Percentiles rank a stretch among this genome's conserved stretches.
These are phyloP conservation scores for Sebastiscus albofasciatus DNA, from an alignment of 2,797 vertebrate genomes.

Conservation along the genomic window DNA sequence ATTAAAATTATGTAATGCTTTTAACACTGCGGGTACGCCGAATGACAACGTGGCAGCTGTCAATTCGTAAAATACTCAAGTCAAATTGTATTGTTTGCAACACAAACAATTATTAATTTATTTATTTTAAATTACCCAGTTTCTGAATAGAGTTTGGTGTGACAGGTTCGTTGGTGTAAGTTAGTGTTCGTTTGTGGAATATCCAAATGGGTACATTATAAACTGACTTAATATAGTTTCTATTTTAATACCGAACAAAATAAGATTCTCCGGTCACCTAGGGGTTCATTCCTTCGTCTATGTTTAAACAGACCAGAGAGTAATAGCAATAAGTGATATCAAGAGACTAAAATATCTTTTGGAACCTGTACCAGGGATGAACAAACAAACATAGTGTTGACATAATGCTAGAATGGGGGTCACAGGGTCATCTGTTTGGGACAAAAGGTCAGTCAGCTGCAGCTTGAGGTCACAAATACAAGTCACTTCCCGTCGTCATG, in stretches of 20 bases:
- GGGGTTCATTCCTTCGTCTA: not conserved
- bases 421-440: not conserved
- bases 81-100: not conserved
- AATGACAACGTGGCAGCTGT: not conserved
- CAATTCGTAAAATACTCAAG: not conserved
- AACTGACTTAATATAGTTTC: not conserved
- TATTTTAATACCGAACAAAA: not conserved
- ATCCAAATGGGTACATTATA: not conserved
- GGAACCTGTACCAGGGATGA: not conserved
- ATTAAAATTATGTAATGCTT: not conserved
- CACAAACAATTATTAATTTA: accelerated
- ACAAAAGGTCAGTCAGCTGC: not conserved
- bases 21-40: not conserved
- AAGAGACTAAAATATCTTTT: not conserved
- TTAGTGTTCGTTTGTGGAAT: not conserved
- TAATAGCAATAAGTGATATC: not conserved
- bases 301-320: not conserved
- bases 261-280: not conserved
- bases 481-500: not conserved
- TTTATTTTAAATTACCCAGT: not conserved
- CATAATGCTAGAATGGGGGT: not conserved
- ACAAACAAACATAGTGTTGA: not conserved
- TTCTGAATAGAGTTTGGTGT: not conserved
- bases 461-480: not conserved
- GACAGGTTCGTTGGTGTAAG: accelerated